Evolutionary conservation across 2,888 invertebrate genomes (phyloP).

Genomic region (Drosophila leonis): DNA sequence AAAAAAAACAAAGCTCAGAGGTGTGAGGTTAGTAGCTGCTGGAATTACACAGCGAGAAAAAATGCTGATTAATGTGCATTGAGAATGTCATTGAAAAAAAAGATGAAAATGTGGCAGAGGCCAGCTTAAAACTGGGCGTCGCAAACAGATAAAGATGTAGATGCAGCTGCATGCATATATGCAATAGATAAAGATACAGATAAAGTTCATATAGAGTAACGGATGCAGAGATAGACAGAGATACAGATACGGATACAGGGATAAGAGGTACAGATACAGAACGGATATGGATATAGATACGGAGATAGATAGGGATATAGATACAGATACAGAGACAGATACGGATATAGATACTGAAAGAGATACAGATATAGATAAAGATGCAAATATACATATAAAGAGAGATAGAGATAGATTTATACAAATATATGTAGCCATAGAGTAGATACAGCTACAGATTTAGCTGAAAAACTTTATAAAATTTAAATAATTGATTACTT

Average conservation of each 20-base stretch:
- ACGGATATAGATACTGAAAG: too few species aligned
- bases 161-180: not conserved
- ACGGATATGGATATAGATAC: too few species aligned
- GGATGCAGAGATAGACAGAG: not conserved
- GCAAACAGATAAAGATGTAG: not conserved
- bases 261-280: not conserved
- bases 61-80: not conserved
- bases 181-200: not conserved
- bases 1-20: slow-evolving; percentile 1
- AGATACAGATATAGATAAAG: too few species aligned
- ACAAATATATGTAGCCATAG: too few species aligned
- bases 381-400: not conserved
- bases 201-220: not conserved
- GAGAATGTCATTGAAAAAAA: not conserved
- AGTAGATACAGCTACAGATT: too few species aligned
- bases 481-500: too few species aligned
- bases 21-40: not conserved
- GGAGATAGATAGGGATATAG: too few species aligned
- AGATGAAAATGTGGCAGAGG: not conserved
- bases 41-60: slow-evolving; percentile 3
- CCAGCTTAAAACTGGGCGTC: not conserved
- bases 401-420: not conserved
- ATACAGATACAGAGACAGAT: too few species aligned
- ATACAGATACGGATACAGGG: not conserved
- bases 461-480: too few species aligned